Conservation (phyloP, 2,888 invertebrate genomes). For the Scaptomyza polygonia region DNA sequence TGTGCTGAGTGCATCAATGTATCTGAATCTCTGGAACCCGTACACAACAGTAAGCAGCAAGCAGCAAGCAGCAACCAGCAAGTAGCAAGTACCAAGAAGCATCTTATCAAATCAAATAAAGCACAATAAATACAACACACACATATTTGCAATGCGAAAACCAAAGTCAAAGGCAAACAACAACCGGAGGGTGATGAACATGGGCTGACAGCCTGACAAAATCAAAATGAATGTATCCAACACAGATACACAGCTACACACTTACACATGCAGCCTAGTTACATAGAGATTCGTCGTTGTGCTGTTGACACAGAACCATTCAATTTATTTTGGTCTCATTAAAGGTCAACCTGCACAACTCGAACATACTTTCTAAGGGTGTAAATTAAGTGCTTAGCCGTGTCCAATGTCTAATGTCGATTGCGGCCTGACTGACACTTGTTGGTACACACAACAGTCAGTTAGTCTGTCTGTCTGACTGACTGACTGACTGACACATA, state of each 20-base stretch:
- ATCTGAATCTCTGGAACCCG: slow-evolving; percentile 58
- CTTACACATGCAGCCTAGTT: no score
- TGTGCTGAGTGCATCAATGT: slow-evolving; percentile 72
- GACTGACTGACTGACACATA: slow-evolving; percentile 31
- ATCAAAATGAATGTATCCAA: slow-evolving; percentile 46
- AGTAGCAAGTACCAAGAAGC: not conserved
- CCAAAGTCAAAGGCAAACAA: slow-evolving; percentile 56
- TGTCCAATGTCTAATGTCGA: slow-evolving; percentile 74
- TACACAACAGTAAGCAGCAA: slow-evolving; percentile 17
- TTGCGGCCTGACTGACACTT: slow-evolving; percentile 60
- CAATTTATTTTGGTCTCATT: slow-evolving; percentile 77
- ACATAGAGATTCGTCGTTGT: slow-evolving; percentile 45
- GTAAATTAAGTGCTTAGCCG: slow-evolving; percentile 81
- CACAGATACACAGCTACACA: slow-evolving; percentile 24
- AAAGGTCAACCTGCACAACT: slow-evolving; percentile 46
- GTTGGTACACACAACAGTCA: slow-evolving; percentile 48
- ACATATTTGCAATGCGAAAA: slow-evolving; percentile 60
- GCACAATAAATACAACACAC: slow-evolving; percentile 37
- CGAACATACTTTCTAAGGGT: slow-evolving; percentile 70
- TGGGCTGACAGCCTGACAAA: slow-evolving; percentile 33
- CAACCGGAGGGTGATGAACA: slow-evolving; percentile 18
- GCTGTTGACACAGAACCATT: slow-evolving; percentile 69
- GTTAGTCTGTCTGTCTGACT: slow-evolving; percentile 22
- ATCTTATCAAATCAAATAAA: slow-evolving; percentile 68
- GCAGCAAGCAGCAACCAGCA: no score